These are phyloP conservation scores for Echinometra lucunter DNA, from an alignment of 53 echinoderm and acorn worm species.

Conservation along the genomic window DNA sequence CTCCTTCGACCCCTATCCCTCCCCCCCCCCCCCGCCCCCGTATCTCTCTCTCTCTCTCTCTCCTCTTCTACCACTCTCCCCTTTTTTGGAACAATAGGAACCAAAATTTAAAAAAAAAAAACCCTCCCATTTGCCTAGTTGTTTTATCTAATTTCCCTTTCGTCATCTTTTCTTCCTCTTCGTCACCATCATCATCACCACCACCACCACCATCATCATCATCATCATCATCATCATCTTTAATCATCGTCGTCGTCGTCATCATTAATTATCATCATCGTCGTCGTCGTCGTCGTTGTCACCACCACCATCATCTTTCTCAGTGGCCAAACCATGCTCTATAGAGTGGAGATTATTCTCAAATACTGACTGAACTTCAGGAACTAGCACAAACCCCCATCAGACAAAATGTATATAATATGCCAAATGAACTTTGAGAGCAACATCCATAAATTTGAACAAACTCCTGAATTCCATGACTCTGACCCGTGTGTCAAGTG, in stretches of 20 bases:
- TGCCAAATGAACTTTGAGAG: not conserved
- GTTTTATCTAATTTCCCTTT: too few species aligned
- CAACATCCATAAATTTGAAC: not conserved
- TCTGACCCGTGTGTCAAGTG: constrained; percentile 9
- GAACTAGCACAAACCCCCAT: not conserved
- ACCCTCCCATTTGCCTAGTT: too few species aligned
- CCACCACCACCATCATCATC: not conserved
- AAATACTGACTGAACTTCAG: not conserved
- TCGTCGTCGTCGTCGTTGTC: too few species aligned
- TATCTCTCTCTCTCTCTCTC: too few species aligned
- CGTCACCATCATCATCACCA: not conserved
- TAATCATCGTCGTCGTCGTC: too few species aligned
- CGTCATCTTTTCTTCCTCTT: not conserved
- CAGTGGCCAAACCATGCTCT: too few species aligned
- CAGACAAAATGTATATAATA: not conserved
- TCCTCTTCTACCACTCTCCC: too few species aligned
- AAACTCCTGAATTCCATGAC: not conserved
- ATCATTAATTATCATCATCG: too few species aligned
- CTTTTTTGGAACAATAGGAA: too few species aligned
- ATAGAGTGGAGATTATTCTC: not conserved
- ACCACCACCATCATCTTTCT: not conserved
- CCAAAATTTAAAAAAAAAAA: too few species aligned
- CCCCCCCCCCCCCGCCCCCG: too few species aligned
- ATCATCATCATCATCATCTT: not conserved
- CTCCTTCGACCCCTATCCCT: too few species aligned